Evolutionary conservation across 2,113 vertebrate genomes (phyloP), one percentile per base, ranked within the genome.

Genomic region (Dasyurus viverrinus): DNA sequence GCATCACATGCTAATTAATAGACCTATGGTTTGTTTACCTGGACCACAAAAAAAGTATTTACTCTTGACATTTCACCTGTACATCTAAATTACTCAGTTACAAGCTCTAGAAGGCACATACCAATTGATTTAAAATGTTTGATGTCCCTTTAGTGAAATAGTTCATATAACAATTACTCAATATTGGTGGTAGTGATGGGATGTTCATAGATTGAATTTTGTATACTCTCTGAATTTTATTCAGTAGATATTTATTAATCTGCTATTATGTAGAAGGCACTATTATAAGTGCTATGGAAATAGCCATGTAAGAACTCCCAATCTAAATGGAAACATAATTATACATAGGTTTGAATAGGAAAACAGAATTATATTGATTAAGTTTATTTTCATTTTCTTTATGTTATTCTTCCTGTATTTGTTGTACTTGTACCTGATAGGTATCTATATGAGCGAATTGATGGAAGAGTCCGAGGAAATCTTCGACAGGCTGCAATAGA

Each of bases 401-500:
- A 48, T 96, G 7, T 90, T 25, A n/a, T 3, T 53, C 84, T 96
- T 12, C 89, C 23, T 97, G 90, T 96, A 94, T 92, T 26, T 94
- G 76, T 93, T 96, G 22, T 89, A 84, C 36, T 98, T 95, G 55
- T 24, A 0, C 2, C 93, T 92, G 90, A 50, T 97, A 99, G 99
- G 97, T 99, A 99, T 94, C 98, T 99, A 93, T 99, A 99, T 91
- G 99, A 99, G 94, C 99, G 99, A 2, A 99, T 99, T 90, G 99
- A 99, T 91, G 99, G 99, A 55, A 98, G 99, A 47, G 99, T 99
- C 68, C 99, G 99, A 7, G 99, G 99, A 5, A 99, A 99, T 97
- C 98, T 99, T 90, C 98, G 99, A 2, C 99, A 99, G 97, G 99
- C 99, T 19, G 99, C 99, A 53, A 99, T 99, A 90, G 99, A 99